A percentile compares a stretch with the other conserved stretches of the same genome.
Conservation (phyloP, 2,797 vertebrate species). For the Xenopus petersii region DNA sequence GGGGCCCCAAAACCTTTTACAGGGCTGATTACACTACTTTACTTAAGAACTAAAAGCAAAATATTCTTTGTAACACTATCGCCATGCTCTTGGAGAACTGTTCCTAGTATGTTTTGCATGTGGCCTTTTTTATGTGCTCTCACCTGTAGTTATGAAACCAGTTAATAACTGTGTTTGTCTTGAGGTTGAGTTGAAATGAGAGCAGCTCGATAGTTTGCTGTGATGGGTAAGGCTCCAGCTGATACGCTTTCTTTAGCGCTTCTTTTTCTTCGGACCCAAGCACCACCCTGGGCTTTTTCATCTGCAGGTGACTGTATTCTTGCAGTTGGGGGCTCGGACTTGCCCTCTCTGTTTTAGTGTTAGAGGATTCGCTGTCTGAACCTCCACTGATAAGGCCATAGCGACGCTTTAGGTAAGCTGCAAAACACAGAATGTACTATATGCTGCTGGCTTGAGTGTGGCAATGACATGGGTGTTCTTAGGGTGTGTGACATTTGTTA, state of each 20-base stretch:
- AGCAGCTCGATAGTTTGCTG: slow-evolving; percentile 96
- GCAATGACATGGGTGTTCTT: too few species aligned
- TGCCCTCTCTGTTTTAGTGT: slow-evolving; percentile 81
- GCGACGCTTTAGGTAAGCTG: slow-evolving; percentile 93
- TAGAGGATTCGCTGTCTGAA: slow-evolving; percentile 91
- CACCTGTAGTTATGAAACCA: slow-evolving; percentile 99
- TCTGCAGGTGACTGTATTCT: slow-evolving; percentile 86
- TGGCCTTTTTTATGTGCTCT: not conserved
- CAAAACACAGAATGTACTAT: not conserved
- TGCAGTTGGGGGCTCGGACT: slow-evolving; percentile 80
- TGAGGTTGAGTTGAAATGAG: slow-evolving; percentile 91
- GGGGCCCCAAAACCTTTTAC: too few species aligned
- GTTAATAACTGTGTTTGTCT: slow-evolving; percentile 98
- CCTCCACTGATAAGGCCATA: slow-evolving; percentile 88
- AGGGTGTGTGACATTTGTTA: too few species aligned
- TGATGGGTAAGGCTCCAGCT: slow-evolving; percentile 93
- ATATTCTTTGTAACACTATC: too few species aligned
- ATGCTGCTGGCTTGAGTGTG: too few species aligned
- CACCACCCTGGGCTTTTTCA: slow-evolving; percentile 92
- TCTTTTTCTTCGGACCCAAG: slow-evolving; percentile 94
- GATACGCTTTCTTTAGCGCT: slow-evolving; percentile 87
- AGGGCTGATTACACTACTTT: too few species aligned
- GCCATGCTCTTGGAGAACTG: too few species aligned
- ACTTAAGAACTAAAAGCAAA: too few species aligned
- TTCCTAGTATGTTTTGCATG: too few species aligned